These are phyloP conservation scores for Abscondita cerata DNA, from an alignment of 2,888 invertebrate genomes.

Conservation along the genomic window DNA sequence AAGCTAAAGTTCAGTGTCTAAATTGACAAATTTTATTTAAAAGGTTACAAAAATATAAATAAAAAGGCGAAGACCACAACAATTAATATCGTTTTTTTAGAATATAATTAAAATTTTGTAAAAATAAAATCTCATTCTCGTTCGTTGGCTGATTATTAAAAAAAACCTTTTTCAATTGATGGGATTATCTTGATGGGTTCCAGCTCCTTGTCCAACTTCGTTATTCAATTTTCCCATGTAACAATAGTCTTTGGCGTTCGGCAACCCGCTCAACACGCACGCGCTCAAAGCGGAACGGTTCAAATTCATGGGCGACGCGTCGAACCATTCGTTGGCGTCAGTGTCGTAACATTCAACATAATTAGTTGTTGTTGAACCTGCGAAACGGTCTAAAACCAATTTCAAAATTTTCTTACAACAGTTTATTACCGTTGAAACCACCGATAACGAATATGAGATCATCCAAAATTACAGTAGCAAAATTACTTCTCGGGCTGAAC, in stretches of 20 bases:
- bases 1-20: constrained; percentile 16
- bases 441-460: constrained; percentile 83
- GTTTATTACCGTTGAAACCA: constrained; percentile 76
- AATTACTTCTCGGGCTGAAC: constrained; percentile 81
- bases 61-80: constrained; percentile 51
- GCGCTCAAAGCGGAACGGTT: constrained; percentile 83
- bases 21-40: constrained; percentile 40
- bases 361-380: constrained; percentile 74
- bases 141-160: neutral
- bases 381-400: constrained; percentile 45
- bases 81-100: constrained; percentile 24
- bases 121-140: constrained; percentile 30
- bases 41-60: constrained; percentile 46
- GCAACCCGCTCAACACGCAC: constrained; percentile 76
- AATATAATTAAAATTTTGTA: constrained; percentile 35
- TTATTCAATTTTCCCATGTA: constrained; percentile 51
- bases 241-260: constrained; percentile 73
- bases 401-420: constrained; percentile 19
- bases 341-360: constrained; percentile 80
- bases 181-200: constrained; percentile 16
- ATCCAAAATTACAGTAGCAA: constrained; percentile 78
- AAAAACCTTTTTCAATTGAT: neutral
- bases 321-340: constrained; percentile 67
- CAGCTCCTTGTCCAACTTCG: constrained; percentile 49
- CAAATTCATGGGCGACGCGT: constrained; percentile 79